Evolutionary conservation across 2,797 vertebrate genomes (phyloP).

Genomic region (Crax fasciolata): DNA sequence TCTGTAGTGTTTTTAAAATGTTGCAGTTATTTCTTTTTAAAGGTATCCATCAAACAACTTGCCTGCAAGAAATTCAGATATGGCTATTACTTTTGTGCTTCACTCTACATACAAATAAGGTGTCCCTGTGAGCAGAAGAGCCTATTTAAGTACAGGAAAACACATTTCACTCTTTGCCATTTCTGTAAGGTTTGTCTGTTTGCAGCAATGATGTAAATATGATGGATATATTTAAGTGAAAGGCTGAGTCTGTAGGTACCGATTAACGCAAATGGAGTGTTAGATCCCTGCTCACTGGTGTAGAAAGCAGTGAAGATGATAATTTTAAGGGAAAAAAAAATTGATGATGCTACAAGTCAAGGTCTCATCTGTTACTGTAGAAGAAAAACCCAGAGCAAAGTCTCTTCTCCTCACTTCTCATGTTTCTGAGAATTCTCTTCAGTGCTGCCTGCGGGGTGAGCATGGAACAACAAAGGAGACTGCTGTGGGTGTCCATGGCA

Average conservation of each 20-base stretch:
- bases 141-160: neutral
- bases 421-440: neutral
- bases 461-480: neutral
- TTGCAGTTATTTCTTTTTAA: neutral
- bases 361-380: neutral
- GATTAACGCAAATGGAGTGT: neutral
- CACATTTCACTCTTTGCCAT: neutral
- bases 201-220: neutral
- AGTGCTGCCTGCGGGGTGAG: neutral
- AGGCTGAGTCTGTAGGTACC: neutral
- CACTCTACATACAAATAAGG: neutral
- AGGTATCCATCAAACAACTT: conserved; percentile 1
- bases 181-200: neutral
- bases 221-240: neutral
- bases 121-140: neutral
- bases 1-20: neutral
- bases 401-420: neutral
- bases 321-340: neutral
- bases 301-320: neutral
- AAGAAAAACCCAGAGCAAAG: neutral
- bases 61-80: neutral
- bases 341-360: neutral
- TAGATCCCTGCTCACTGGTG: neutral
- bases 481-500: neutral
- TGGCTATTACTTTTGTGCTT: neutral